Percentiles rank a stretch among this genome's conserved stretches.
These are phyloP conservation scores for Cheumatopsyche charites DNA, from an alignment of 1,140 invertebrate genomes.

Conservation along the genomic window DNA sequence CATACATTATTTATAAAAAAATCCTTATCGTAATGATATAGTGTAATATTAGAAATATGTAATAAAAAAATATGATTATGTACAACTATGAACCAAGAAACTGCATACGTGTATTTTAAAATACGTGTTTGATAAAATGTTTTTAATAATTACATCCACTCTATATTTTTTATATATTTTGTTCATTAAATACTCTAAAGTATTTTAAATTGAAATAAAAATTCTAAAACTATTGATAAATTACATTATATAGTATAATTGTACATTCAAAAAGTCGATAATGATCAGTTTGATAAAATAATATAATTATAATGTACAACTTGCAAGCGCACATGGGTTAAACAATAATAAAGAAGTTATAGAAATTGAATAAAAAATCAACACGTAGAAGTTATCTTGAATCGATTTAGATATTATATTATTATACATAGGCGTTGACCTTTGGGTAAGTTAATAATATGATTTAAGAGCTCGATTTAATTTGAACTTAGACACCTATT, in stretches of 20 bases:
- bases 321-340: background rate
- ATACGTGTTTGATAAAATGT: too few species aligned
- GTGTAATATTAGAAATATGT: too few species aligned
- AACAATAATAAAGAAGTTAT: background rate
- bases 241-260: background rate
- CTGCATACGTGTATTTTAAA: too few species aligned
- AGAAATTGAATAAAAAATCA: background rate
- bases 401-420: background rate
- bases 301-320: slow-evolving; percentile 17
- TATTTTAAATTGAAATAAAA: background rate
- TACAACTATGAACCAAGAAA: too few species aligned
- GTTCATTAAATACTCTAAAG: background rate
- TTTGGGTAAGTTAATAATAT: background rate
- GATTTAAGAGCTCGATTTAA: background rate
- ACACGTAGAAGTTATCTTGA: background rate
- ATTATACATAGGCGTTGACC: background rate
- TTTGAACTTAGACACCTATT: too few species aligned
- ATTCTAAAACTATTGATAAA: background rate
- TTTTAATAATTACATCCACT: too few species aligned
- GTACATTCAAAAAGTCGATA: slow-evolving; percentile 19
- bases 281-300: background rate
- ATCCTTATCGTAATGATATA: too few species aligned
- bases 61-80: too few species aligned
- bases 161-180: too few species aligned
- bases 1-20: too few species aligned